Evolutionary conservation across 2,888 invertebrate species (phyloP).

Genomic region (Pollenia angustigena): DNA sequence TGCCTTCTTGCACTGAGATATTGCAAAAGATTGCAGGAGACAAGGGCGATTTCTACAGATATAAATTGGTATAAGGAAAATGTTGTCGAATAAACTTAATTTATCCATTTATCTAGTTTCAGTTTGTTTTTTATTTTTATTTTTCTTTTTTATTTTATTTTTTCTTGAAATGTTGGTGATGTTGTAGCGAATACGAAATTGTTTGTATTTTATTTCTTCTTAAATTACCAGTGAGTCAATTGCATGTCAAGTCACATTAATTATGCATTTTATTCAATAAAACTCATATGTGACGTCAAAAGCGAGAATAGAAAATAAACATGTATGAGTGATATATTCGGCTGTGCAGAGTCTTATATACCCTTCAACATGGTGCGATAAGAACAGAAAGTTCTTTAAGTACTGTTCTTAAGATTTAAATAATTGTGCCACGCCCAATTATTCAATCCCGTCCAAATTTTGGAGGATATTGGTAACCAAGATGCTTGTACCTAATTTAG

Average conservation of each 20-base stretch:
- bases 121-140: background rate
- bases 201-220: constrained; percentile 4
- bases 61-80: constrained; percentile 47
- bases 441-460: no score
- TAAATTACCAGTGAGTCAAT: constrained; percentile 74
- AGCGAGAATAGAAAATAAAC: background rate
- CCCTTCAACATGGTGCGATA: no score
- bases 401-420: no score
- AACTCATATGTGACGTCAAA: background rate
- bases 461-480: no score
- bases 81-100: constrained; percentile 53
- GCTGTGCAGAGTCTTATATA: no score
- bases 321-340: background rate
- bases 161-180: background rate
- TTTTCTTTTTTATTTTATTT: background rate
- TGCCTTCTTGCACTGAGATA: background rate
- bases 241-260: constrained; percentile 81
- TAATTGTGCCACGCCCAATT: no score
- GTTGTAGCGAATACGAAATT: background rate
- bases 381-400: no score
- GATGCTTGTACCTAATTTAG: no score
- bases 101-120: constrained; percentile 58
- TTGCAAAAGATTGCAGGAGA: no score
- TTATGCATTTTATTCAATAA: constrained; percentile 75
- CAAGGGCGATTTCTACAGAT: background rate